Evolutionary conservation across 2,888 invertebrate species (phyloP).

Genomic region (Tachystola acroxantha): DNA sequence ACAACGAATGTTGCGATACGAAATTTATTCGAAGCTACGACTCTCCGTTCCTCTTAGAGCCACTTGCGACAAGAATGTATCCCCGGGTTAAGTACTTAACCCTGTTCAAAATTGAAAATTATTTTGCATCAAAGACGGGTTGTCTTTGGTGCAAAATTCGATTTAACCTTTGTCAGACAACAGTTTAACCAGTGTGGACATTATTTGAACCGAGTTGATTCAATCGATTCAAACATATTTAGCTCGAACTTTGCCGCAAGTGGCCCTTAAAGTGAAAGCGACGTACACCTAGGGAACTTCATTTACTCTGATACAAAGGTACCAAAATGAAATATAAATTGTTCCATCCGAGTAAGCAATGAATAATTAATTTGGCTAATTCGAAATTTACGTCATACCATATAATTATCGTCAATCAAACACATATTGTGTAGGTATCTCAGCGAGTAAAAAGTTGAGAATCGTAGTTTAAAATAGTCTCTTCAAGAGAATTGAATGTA

Average conservation of each 20-base stretch:
- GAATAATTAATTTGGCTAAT: conserved; percentile 11
- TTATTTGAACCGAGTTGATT: conserved; percentile 40
- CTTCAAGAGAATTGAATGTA: conserved; percentile 40
- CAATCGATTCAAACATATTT: conserved; percentile 39
- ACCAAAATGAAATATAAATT: conserved; percentile 5
- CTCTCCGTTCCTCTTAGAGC: too few species aligned
- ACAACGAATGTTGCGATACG: too few species aligned
- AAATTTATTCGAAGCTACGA: too few species aligned
- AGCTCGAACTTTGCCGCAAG: too few species aligned
- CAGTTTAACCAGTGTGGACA: too few species aligned
- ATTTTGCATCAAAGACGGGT: too few species aligned
- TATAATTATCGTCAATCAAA: conserved; percentile 9
- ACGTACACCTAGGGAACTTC: neutral
- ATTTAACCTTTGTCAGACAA: too few species aligned
- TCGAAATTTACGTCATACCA: conserved; percentile 5
- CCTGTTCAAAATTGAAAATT: too few species aligned
- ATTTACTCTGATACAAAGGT: neutral
- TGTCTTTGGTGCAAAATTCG: too few species aligned
- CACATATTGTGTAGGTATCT: conserved; percentile 16
- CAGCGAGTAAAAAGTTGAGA: conserved; percentile 26
- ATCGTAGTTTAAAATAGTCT: conserved; percentile 42
- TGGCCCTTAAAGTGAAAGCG: conserved; percentile 42
- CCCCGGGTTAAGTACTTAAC: too few species aligned
- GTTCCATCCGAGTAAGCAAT: conserved; percentile 20
- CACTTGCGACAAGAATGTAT: too few species aligned